Evolutionary conservation across 1,140 invertebrate species (phyloP), one percentile per base, ranked within the genome.

Genomic region (Condylostylus longicornis): DNA sequence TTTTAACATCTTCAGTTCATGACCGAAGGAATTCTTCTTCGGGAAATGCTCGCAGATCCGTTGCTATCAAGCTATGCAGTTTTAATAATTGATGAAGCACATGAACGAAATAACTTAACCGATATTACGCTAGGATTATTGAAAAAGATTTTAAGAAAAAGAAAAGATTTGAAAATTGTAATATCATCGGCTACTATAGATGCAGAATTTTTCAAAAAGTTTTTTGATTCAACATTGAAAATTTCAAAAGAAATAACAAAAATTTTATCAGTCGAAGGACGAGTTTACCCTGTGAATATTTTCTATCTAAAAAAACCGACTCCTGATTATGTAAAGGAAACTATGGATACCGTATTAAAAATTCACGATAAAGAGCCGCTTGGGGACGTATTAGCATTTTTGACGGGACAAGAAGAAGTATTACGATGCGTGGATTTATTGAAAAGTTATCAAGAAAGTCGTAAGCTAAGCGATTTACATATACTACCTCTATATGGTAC

Each of bases 151-250:
- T 56, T 83, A 2, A 76, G 72, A 49, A 94, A 90, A 72, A 69
- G 90, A 12, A 75, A 72, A 48, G 79, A 80, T 49, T 62, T 98
- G 7, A 78, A 79, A 49, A 43, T 98, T 0, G 79, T 98, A 17
- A 74, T 98, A 10, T 84, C 90, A 0, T 98, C 95, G 1, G 94
- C 94, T 0, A 98, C 95, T 1, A 74, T 97, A 38, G 88, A 98
- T 61, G 90, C 89, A 0, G 79, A 89, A 54, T 71, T 78, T 46
- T 63, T 97, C 10, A 71, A 73, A 42, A 72, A 85, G 44, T 98
- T 90, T 65, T 98, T 97, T 53, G 88, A 93, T 61, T 62, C 75
- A 8, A 80, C 77, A 42, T 61, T 68, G 18, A 64, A 63, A 62
- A 32, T 51, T 45, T 37, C 41, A 9, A 35, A 33, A 15, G 69